A percentile compares a stretch with the other conserved stretches of the same genome.
phyloP scores from a whole-genome alignment of 2,797 vertebrate species.

The Mormyrops boulengeri region DNA sequence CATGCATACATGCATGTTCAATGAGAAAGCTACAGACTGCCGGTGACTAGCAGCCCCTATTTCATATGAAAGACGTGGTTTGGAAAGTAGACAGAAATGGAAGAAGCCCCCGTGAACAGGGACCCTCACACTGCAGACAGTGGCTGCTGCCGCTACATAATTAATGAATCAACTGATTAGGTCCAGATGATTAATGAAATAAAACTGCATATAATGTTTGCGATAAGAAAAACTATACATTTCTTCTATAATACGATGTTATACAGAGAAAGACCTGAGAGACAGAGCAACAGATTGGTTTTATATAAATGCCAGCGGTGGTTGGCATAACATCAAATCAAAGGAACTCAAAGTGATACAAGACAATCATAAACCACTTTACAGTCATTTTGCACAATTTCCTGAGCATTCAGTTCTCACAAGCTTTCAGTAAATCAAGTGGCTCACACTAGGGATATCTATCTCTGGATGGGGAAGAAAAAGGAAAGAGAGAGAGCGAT shows the following conservation, averaged over 20 bases:
- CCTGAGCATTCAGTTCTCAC: background rate
- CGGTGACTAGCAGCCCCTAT: background rate
- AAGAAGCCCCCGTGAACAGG: background rate
- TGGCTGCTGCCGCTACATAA: background rate
- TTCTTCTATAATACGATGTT: background rate
- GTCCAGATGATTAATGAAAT: background rate
- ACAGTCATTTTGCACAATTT: background rate
- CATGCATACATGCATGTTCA: background rate
- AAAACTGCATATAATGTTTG: background rate
- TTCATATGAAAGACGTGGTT: background rate
- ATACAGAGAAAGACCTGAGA: background rate
- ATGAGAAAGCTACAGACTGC: background rate
- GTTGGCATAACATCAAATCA: background rate
- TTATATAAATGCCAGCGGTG: background rate
- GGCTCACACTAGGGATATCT: background rate
- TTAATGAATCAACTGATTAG: background rate
- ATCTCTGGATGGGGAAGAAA: background rate
- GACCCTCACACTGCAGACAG: background rate
- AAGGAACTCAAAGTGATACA: background rate
- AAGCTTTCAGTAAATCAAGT: conserved; percentile 6
- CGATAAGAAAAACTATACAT: background rate
- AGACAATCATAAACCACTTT: background rate
- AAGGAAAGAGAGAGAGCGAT: background rate
- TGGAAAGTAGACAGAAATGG: background rate
- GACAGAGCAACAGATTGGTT: background rate